These are phyloP conservation scores for Coryphaenoides rupestris DNA, from an alignment of 2,113 vertebrate genomes.

Conservation along the genomic window DNA sequence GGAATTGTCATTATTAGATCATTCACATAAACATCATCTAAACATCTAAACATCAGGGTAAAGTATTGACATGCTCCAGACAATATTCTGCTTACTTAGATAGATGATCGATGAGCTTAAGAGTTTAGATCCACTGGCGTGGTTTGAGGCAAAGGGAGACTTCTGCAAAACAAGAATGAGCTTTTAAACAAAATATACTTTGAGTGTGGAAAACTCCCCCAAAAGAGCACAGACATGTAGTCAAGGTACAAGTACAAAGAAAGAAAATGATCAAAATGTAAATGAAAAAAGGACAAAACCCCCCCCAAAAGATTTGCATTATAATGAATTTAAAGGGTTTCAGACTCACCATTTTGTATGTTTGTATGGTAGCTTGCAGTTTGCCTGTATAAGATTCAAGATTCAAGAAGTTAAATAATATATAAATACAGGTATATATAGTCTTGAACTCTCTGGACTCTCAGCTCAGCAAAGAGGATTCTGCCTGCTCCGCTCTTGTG, in stretches of 20 bases:
- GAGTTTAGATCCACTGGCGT: constrained; percentile 6
- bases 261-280: neutral
- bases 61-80: neutral
- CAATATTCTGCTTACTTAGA: constrained; percentile 29
- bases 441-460: constrained; percentile 3
- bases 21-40: neutral
- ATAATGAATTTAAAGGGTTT: neutral
- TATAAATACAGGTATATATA: neutral
- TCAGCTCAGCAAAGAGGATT: neutral
- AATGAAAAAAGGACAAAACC: neutral
- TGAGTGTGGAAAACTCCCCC: no score
- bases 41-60: neutral
- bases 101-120: constrained; percentile 23
- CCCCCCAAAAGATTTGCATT: neutral
- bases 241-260: neutral
- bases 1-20: neutral
- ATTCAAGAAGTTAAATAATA: no score
- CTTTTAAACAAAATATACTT: neutral
- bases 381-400: neutral
- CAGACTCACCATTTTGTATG: constrained; percentile 56
- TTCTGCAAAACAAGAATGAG: constrained; percentile 27
- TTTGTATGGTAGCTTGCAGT: neutral
- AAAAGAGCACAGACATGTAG: neutral
- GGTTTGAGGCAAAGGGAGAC: constrained; percentile 24
- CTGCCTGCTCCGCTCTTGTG: neutral